A percentile compares a stretch with the other conserved stretches of the same genome.
These are phyloP conservation scores for Myzus persicae DNA, from an alignment of 1,140 invertebrate species.

Conservation along the genomic window DNA sequence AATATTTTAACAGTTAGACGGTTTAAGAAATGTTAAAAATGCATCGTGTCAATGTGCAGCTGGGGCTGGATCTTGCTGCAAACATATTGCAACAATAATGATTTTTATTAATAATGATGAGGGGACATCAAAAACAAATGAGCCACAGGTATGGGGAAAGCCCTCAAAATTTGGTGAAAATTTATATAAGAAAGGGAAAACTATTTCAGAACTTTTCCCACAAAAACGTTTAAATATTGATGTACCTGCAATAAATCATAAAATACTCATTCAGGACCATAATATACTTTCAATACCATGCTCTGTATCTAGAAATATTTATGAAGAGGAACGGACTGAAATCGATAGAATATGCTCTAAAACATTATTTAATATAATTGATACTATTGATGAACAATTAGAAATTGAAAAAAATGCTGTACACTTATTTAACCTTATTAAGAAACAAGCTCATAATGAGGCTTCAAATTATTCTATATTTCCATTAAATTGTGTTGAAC, in stretches of 20 bases:
- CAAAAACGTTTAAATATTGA: neutral
- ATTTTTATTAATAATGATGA: neutral
- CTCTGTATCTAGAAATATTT: neutral
- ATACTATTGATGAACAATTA: neutral
- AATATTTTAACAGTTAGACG: neutral
- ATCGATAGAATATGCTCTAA: neutral
- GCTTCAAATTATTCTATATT: conserved; percentile 10
- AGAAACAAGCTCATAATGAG: neutral
- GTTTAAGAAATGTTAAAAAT: neutral
- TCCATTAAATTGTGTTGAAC: conserved; percentile 12
- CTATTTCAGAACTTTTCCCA: neutral
- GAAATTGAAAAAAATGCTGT: neutral
- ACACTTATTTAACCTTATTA: neutral
- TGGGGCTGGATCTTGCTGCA: neutral
- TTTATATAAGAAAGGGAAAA: conserved; percentile 4
- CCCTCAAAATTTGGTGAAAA: neutral
- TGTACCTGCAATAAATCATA: neutral
- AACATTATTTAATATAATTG: neutral
- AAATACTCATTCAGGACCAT: neutral
- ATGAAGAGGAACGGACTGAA: conserved; percentile 6
- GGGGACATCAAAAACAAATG: neutral
- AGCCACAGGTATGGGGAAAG: conserved; percentile 1
- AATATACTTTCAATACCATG: conserved; percentile 25
- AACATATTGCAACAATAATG: neutral
- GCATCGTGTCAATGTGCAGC: neutral